Base-by-base conservation (phyloP, 2,113 vertebrate genomes). In the Leucopsar rothschildi region DNA sequence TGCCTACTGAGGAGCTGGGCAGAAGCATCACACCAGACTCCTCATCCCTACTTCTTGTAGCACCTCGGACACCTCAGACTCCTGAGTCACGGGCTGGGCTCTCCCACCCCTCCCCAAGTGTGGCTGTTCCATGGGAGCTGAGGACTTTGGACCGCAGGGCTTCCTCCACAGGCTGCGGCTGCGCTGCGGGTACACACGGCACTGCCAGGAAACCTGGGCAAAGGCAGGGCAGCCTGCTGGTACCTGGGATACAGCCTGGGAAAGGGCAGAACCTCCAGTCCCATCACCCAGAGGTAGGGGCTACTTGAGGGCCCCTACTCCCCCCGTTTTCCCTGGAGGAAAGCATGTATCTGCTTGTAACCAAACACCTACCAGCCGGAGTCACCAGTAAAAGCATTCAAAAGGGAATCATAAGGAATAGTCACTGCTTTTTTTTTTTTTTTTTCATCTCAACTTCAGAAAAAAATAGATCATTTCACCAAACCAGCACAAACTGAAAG, bases 181-280 rank as follows among this genome's bases (percentile, higher is more conserved):
- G 9, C 9, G 2, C 14, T 6, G 7, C 2, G 0, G 6, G 3
- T 2, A 3, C 0, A 10, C 42, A 29, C 0, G 0, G 27, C 6
- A 25, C 79, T 31, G 31, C 20, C 65, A 7, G 33, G 66, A 50
- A 10, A 72, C 6, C 59, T 44, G 45, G 13, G 53, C 15, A 31
- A 6, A 63, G 17, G 35, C 49, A 77, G 37, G 12, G 60, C 27
- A 77, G 21, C 29, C 44, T 33, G 37, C 3, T 11, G 6, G 14
- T 4, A n/a, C 47, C 65, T 5, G 39, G 19, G 11, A 52, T 15
- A 14, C 5, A 17, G 28, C 13, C 22, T 35, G 13, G 25, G 39
- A 63, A 53, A 55, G 61, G 23, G 53, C 50, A 40, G 29, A 28
- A 59, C 35, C 23, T 50, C 37, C 39, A 70, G 12, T 12, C 19